These are phyloP conservation scores for Serrognathus titanus DNA, from an alignment of 2,888 invertebrate species.

Conservation along the genomic window DNA sequence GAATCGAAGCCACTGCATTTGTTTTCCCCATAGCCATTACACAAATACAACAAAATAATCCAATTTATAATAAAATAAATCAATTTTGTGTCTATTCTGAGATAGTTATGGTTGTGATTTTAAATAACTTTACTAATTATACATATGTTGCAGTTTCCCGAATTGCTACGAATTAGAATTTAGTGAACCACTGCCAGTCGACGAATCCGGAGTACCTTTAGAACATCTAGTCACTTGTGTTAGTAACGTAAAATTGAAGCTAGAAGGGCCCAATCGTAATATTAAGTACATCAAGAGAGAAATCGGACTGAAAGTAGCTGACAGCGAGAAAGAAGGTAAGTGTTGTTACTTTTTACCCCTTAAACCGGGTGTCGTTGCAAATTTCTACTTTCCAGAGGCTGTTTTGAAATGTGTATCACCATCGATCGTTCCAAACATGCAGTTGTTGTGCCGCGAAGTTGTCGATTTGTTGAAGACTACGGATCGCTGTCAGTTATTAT, in stretches of 20 bases:
- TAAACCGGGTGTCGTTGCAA: too few species aligned
- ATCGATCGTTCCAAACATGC: constrained; percentile 66
- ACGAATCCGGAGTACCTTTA: constrained; percentile 75
- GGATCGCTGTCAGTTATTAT: constrained; percentile 77
- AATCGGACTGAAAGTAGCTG: constrained; percentile 25
- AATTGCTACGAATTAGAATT: constrained; percentile 78
- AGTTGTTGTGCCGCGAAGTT: constrained; percentile 82
- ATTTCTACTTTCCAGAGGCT: constrained; percentile 26
- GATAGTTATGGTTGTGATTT: too few species aligned
- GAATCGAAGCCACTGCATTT: too few species aligned
- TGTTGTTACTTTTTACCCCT: neutral
- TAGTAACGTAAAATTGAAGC: constrained; percentile 59
- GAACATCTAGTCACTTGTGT: constrained; percentile 88
- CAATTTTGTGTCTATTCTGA: too few species aligned
- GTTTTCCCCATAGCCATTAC: too few species aligned
- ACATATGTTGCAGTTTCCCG: constrained; percentile 60
- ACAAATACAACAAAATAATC: too few species aligned
- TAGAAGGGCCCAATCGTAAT: constrained; percentile 45
- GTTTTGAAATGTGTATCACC: constrained; percentile 59
- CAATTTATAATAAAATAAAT: too few species aligned
- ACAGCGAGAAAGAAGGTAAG: constrained; percentile 29
- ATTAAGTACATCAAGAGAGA: constrained; percentile 41
- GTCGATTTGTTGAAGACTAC: constrained; percentile 79
- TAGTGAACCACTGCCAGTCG: constrained; percentile 57
- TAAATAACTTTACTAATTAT: too few species aligned